A percentile compares a stretch with the other conserved stretches of the same genome.
These are phyloP conservation scores for Heliopora coerulea DNA, from an alignment of 92 coral and sea anemone genomes.

Conservation along the genomic window DNA sequence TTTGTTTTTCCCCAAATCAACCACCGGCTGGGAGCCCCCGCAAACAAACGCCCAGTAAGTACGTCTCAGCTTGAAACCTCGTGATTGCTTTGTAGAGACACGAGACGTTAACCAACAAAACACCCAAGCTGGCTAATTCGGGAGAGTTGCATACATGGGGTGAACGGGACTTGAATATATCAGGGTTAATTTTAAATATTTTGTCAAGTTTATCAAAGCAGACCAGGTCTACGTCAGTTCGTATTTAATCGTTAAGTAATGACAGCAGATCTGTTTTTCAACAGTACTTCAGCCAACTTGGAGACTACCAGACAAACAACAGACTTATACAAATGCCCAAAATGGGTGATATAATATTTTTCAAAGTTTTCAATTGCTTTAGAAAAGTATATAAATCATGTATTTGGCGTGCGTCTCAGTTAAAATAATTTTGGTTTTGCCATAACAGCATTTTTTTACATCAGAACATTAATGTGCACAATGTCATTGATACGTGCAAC, in stretches of 20 bases:
- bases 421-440: conserved; percentile 1
- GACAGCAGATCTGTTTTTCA: conserved; percentile 12
- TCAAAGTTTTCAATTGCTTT: neutral
- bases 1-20: too few relatives aligned
- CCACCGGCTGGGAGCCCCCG: too few relatives aligned
- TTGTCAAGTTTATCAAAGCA: neutral
- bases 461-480: neutral
- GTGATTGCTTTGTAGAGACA: too few relatives aligned
- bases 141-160: too few relatives aligned
- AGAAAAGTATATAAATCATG: neutral
- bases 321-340: neutral
- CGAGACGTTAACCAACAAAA: too few relatives aligned
- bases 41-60: too few relatives aligned
- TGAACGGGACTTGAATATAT: too few relatives aligned
- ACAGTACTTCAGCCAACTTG: neutral
- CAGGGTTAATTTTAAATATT: too few relatives aligned
- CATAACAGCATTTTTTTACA: conserved; percentile 1
- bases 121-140: too few relatives aligned
- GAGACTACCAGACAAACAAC: neutral
- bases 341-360: neutral
- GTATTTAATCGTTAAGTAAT: conserved; percentile 3
- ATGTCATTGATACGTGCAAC: conserved; percentile 4
- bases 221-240: neutral
- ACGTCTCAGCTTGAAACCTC: too few relatives aligned
- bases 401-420: neutral